Evolutionary conservation across 2,888 invertebrate species (phyloP).

Genomic region (Drosophila paramelanica): DNA sequence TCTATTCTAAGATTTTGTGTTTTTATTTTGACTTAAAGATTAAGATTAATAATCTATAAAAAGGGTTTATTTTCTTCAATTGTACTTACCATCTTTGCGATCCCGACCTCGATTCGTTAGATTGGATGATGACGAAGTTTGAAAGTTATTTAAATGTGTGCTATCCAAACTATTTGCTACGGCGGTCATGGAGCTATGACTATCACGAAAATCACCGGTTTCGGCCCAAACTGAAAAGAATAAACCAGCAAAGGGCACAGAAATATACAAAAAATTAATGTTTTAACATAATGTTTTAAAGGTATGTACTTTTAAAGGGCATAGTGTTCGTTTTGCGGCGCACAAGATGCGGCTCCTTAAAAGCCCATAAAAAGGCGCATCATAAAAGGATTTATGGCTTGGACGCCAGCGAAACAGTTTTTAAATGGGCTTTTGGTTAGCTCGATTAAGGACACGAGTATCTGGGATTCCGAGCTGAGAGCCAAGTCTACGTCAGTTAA

Average conservation of each 20-base stretch:
- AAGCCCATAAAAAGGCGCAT: slow-evolving; percentile 80
- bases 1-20: no score
- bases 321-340: neutral
- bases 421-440: slow-evolving; percentile 77
- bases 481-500: slow-evolving; percentile 54
- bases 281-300: slow-evolving; percentile 66
- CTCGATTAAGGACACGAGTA: slow-evolving; percentile 66
- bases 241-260: slow-evolving; percentile 78
- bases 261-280: slow-evolving; percentile 81
- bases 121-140: slow-evolving; percentile 87
- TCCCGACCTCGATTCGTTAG: slow-evolving; percentile 89
- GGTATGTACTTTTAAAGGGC: slow-evolving; percentile 25
- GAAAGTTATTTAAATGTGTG: slow-evolving; percentile 89
- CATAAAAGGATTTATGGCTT: slow-evolving; percentile 84
- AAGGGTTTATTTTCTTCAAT: neutral
- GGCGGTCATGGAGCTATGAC: slow-evolving; percentile 89
- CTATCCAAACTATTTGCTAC: slow-evolving; percentile 88
- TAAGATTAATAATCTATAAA: neutral
- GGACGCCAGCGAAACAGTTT: slow-evolving; percentile 32
- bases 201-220: slow-evolving; percentile 94
- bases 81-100: slow-evolving; percentile 87
- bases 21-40: neutral
- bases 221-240: slow-evolving; percentile 94
- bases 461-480: slow-evolving; percentile 20
- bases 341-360: slow-evolving; percentile 66